A percentile compares a stretch with the other conserved stretches of the same genome.
Evolutionary conservation across 2,888 invertebrate genomes (phyloP).

Genomic region (Panorpa germanica): DNA sequence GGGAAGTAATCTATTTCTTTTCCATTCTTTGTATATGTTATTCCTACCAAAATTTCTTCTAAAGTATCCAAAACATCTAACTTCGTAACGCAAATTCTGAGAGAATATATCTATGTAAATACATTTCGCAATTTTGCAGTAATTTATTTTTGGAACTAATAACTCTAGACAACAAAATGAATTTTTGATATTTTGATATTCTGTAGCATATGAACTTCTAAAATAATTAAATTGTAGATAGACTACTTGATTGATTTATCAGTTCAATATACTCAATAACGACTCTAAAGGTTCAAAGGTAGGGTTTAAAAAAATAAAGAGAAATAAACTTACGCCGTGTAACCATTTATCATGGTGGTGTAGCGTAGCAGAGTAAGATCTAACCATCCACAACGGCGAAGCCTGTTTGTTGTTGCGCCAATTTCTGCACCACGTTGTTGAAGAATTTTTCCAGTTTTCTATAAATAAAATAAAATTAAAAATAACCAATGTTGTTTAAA

Average conservation of each 20-base stretch:
- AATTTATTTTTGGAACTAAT: no score
- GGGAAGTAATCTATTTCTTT: constrained; percentile 65
- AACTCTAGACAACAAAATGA: no score
- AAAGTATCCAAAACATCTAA: constrained; percentile 87
- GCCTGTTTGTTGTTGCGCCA: constrained; percentile 89
- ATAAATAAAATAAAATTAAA: constrained; percentile 14
- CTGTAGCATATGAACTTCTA: no score
- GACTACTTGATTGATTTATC: no score
- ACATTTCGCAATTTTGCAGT: no score
- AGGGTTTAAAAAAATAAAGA: no score
- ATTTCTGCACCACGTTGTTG: constrained; percentile 67
- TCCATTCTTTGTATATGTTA: constrained; percentile 62
- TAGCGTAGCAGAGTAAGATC: constrained; percentile 81
- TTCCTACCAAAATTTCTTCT: constrained; percentile 41
- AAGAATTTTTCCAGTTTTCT: constrained; percentile 61
- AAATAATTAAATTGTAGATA: no score
- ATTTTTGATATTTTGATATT: no score
- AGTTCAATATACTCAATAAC: no score
- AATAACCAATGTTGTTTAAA: background rate
- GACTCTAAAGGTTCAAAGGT: no score
- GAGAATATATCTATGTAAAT: no score
- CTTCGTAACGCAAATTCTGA: constrained; percentile 82
- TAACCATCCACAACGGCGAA: constrained; percentile 94
- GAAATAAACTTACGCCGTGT: constrained; percentile 59
- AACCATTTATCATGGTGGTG: constrained; percentile 91